Evolutionary conservation across 2,113 vertebrate genomes (phyloP).

Genomic region (Vanacampus margaritifer): DNA sequence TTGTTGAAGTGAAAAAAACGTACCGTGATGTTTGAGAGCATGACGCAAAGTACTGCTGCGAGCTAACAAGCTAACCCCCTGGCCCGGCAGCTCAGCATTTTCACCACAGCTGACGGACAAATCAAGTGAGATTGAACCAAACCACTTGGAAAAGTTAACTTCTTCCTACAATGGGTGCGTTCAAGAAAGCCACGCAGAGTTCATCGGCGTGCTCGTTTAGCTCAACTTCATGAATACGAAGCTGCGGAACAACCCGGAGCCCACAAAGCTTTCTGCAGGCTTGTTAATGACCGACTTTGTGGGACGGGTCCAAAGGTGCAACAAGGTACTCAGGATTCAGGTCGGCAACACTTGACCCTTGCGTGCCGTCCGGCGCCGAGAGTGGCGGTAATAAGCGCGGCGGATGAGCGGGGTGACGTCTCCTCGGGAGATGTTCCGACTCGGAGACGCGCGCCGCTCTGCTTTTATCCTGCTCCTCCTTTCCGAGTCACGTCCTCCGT

Average conservation of each 20-base stretch:
- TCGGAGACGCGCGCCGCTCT: constrained; percentile 18
- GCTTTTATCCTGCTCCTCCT: constrained; percentile 14
- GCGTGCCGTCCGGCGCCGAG: constrained; percentile 18
- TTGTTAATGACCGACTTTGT: constrained; percentile 42
- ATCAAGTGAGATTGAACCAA: background rate
- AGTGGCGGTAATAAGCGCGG: constrained; percentile 37
- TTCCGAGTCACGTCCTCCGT: constrained; percentile 21
- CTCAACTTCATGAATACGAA: constrained; percentile 12
- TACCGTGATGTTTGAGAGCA: background rate
- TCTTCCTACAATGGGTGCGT: constrained; percentile 18
- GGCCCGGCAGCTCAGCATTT: background rate
- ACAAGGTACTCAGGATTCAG: constrained; percentile 50
- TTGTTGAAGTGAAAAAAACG: background rate
- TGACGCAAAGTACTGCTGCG: too few relatives aligned
- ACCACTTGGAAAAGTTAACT: constrained; percentile 13
- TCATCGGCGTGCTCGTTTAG: background rate
- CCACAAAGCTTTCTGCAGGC: background rate
- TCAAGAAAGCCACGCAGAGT: constrained; percentile 9
- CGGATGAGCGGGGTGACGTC: constrained; percentile 29
- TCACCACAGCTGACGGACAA: background rate
- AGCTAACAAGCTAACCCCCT: background rate
- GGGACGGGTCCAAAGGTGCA: constrained; percentile 28
- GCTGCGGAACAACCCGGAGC: constrained; percentile 9
- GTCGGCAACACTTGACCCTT: constrained; percentile 53
- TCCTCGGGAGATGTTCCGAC: constrained; percentile 23